Base-by-base conservation (phyloP, 1,140 invertebrate species). In the Drosophila azteca region DNA sequence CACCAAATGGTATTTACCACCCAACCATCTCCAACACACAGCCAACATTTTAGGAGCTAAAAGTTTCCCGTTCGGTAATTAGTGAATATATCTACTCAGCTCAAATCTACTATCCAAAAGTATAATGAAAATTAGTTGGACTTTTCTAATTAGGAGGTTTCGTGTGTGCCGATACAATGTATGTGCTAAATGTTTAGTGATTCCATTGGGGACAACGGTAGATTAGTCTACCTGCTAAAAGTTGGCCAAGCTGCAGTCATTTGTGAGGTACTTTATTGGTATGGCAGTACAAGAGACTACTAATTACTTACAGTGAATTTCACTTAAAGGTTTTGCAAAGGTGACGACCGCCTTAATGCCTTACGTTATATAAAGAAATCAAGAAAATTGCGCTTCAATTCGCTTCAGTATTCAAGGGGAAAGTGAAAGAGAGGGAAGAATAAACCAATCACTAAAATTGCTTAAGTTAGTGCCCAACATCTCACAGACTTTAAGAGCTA, bases 81-180 rank as follows among this genome's bases (percentile, higher is more conserved):
- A 48, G 11, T 67, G 22, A 76, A 35, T 48, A 64, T 73, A 68
- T 62, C 65, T 62, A 65, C 59, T 52, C 31, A 66, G 26, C 53
- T 45, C n/a, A 26, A 59, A 51, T 73, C 35, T 41, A 7, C 7
- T 31, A 61, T 29, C 26, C 26, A 15, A 15, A 39, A 31, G 17
- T 31, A 22, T 43, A 69, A 67, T 67, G 45, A 17, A 68, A 83
- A 82, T 70, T 78, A 83, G 74, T 60, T 58, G 46, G 41, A 58
- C 64, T 61, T 39, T 15, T 17, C 51, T 69, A 57, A 69, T 69
- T 69, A 69, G 49, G 26, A 65, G 26, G 31, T 58, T 24, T n/a
- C 17, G 24, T 43, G 31, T 6, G 20, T 57, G 8, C 39, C 60
- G 79, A 63, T 70, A 43, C 17, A 20, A 20, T 20, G 17, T 20